A percentile compares a stretch with the other conserved stretches of the same genome.
Evolutionary conservation across 1,140 invertebrate species (phyloP).

Genomic region (Liolophura sinensis): DNA sequence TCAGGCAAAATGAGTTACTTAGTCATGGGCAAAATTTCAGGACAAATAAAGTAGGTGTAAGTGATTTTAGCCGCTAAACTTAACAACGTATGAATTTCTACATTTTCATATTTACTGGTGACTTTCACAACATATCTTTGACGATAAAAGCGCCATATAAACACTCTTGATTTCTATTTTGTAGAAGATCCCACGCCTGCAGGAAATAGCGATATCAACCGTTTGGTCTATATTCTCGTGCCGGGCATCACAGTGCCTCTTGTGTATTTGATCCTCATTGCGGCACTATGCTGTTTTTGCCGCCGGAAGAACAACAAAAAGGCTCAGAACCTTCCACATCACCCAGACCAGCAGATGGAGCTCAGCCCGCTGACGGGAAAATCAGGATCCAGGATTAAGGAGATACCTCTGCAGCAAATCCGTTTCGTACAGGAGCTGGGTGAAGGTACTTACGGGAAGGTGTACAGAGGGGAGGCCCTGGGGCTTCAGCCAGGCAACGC

Average conservation of each 20-base stretch:
- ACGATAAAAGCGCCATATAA: too few relatives aligned
- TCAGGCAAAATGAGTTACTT: too few relatives aligned
- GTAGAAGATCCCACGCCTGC: not conserved
- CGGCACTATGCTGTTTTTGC: constrained; percentile 59
- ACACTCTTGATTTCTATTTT: too few relatives aligned
- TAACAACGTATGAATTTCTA: too few relatives aligned
- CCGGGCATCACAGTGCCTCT: constrained; percentile 62
- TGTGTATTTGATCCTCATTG: constrained; percentile 60
- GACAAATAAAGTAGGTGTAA: too few relatives aligned
- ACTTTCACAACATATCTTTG: too few relatives aligned
- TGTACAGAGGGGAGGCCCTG: constrained; percentile 83
- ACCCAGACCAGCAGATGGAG: constrained; percentile 18
- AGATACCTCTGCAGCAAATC: constrained; percentile 76
- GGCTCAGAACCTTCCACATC: constrained; percentile 5
- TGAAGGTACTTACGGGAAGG: constrained; percentile 91
- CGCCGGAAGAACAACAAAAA: constrained; percentile 33
- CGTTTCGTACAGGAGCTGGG: constrained; percentile 91
- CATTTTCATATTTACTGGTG: too few relatives aligned
- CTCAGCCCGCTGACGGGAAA: constrained; percentile 44
- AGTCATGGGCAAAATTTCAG: too few relatives aligned
- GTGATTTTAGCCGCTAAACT: too few relatives aligned
- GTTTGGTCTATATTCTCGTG: constrained; percentile 64
- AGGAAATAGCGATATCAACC: constrained; percentile 30
- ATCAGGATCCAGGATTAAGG: constrained; percentile 39
- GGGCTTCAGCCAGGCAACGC: constrained; percentile 53